These are phyloP conservation scores for Ptychadena robeensis DNA, from an alignment of 2,797 vertebrate genomes.

Conservation along the genomic window DNA sequence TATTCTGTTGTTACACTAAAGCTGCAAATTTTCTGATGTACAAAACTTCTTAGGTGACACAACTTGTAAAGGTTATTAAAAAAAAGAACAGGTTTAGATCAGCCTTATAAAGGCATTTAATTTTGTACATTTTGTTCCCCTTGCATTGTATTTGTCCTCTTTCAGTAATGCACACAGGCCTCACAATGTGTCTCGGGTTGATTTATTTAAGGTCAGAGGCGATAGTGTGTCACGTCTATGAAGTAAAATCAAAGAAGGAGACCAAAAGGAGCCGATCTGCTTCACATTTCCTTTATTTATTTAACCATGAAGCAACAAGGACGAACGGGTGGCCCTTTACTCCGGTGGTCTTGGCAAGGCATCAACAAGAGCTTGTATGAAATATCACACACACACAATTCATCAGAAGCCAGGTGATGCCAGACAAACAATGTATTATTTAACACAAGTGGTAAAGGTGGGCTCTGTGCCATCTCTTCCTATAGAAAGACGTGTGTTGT, in stretches of 20 bases:
- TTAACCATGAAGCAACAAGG: slow-evolving; percentile 30
- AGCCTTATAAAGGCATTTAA: too few species aligned
- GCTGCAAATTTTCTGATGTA: too few species aligned
- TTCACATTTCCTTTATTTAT: slow-evolving; percentile 55
- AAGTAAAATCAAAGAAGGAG: slow-evolving; percentile 1
- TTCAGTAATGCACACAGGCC: not conserved
- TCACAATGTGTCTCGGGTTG: slow-evolving; percentile 19
- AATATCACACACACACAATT: slow-evolving; percentile 9
- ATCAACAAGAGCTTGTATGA: slow-evolving; percentile 18
- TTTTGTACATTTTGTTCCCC: too few species aligned
- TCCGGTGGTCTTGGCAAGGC: slow-evolving; percentile 52
- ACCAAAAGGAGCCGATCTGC: slow-evolving; percentile 27
- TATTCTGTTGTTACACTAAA: too few species aligned
- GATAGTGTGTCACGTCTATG: slow-evolving; percentile 6
- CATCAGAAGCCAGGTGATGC: slow-evolving; percentile 32
- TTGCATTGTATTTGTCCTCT: too few species aligned
- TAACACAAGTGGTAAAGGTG: not conserved
- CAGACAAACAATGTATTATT: slow-evolving; percentile 4
- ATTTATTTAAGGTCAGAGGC: not conserved
- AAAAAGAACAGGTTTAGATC: too few species aligned
- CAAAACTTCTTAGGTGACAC: too few species aligned
- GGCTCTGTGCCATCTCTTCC: not conserved
- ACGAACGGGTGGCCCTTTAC: slow-evolving; percentile 18
- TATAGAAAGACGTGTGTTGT: not conserved
- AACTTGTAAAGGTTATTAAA: too few species aligned